These are phyloP conservation scores for Tetranychus urticae DNA, from an alignment of 1,140 invertebrate genomes.

Conservation along the genomic window DNA sequence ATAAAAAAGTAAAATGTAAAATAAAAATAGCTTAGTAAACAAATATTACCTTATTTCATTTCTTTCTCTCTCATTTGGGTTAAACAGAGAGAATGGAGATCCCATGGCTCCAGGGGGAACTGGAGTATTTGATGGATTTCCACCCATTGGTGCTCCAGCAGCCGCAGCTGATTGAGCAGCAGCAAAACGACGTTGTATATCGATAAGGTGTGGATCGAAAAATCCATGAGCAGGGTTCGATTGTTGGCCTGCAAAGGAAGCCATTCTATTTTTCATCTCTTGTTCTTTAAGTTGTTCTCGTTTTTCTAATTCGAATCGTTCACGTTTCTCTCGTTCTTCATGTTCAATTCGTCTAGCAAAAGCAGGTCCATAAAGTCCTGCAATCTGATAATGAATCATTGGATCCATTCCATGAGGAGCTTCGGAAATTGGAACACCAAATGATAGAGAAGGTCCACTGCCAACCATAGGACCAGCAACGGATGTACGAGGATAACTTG, in stretches of 20 bases:
- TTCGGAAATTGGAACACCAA: slow-evolving; percentile 26
- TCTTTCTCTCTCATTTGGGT: slow-evolving; percentile 10
- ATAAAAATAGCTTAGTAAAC: too few relatives aligned
- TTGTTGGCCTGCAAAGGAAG: slow-evolving; percentile 39
- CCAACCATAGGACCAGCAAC: slow-evolving; percentile 4
- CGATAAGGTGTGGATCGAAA: slow-evolving; percentile 72
- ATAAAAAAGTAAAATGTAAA: background rate
- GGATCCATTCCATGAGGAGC: slow-evolving; percentile 37
- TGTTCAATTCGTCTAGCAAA: slow-evolving; percentile 32
- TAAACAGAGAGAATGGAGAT: slow-evolving; percentile 13
- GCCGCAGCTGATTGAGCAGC: slow-evolving; percentile 9
- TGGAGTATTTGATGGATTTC: background rate
- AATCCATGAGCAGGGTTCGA: slow-evolving; percentile 18
- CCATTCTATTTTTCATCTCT: slow-evolving; percentile 54
- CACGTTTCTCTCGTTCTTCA: slow-evolving; percentile 1
- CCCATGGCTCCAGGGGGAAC: slow-evolving; percentile 5
- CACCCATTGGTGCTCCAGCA: slow-evolving; percentile 1
- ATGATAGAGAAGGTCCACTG: slow-evolving; percentile 16
- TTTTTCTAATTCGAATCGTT: slow-evolving; percentile 47
- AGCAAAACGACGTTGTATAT: slow-evolving; percentile 47
- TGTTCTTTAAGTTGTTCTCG: slow-evolving; percentile 59
- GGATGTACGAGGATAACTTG: slow-evolving; percentile 25
- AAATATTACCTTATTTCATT: slow-evolving; percentile 3
- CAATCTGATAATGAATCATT: slow-evolving; percentile 22
- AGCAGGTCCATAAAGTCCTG: slow-evolving; percentile 22